Conservation (phyloP, 2,888 invertebrate species). For the Pristionchus entomophagus region DNA sequence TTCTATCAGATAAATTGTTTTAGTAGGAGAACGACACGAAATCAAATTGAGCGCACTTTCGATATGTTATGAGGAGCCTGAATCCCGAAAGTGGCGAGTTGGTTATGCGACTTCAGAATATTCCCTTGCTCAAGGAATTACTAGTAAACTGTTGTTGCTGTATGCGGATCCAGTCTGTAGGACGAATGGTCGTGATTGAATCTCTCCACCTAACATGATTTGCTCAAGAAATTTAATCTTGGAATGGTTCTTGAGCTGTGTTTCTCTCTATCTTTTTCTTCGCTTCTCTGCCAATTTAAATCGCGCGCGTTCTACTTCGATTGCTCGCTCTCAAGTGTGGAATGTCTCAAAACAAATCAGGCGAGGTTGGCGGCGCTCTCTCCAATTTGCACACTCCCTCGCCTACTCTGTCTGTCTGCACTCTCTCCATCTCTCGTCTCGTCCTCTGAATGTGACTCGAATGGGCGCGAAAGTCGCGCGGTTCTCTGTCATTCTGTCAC, state of each 20-base stretch:
- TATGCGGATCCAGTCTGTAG: background rate
- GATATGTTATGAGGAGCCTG: too few species aligned
- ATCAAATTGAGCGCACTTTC: too few species aligned
- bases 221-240: background rate
- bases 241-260: slow-evolving; percentile 4
- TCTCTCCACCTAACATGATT: background rate
- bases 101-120: too few species aligned
- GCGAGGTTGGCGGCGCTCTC: background rate
- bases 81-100: too few species aligned
- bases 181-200: too few species aligned
- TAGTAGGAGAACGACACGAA: too few species aligned
- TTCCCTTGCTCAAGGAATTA: too few species aligned
- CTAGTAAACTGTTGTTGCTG: too few species aligned
- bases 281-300: background rate
- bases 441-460: background rate
- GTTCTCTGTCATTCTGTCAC: slow-evolving; percentile 17
- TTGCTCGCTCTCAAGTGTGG: background rate
- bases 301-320: background rate
- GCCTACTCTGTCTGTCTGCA: background rate
- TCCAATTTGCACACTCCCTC: background rate
- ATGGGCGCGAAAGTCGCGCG: slow-evolving; percentile 13
- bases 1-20: too few species aligned
- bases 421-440: background rate
- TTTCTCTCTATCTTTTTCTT: background rate
- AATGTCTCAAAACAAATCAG: slow-evolving; percentile 15